Evolutionary conservation across 2,113 vertebrate species (phyloP), one percentile per base, ranked within the genome.

Genomic region (Cyanocitta stelleri): DNA sequence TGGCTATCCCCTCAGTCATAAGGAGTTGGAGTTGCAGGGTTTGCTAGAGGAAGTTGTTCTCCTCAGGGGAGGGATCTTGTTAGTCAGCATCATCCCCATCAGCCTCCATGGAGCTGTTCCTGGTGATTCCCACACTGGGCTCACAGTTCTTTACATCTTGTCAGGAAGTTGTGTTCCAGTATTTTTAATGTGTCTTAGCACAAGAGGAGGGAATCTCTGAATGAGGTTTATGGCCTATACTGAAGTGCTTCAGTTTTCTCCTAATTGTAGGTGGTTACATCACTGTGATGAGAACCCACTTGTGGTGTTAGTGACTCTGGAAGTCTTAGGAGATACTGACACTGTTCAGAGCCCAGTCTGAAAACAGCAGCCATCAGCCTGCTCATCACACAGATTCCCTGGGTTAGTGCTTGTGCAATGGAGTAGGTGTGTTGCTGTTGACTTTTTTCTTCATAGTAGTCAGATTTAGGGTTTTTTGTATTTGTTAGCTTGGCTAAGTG

Each of bases 1-100:
- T 84, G 66, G 16, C 64, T 90, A 0, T 80, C 56, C 68, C 44
- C 52, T 91, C 66, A 55, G 79, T 64, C 8, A 0, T 33, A 58
- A 93, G 73, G 80, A 93, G 66, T 9, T 96, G 95, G 88, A 94
- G 90, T 92, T 96, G 92, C 85, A 87, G 90, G 86, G 29, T 81
- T 87, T 92, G 52, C 61, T 61, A 15, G 56, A 71, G 61, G 37
- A 90, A 67, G 10, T 83, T 1, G 0, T 62, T 88, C 35, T 77
- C 30, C 30, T 54, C 4, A 2, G 7, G 23, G 48, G 13, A 59
- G 41, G 62, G 35, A 46, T 21, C 11, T 0, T 46, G 52, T 72
- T 74, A 61, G 58, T 75, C 67, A 72, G 68, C 44, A 35, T 44
- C 35, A 33, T 77, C 37, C 71, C 14, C 1, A 6, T 85, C 41